A percentile compares a stretch with the other conserved stretches of the same genome.
Evolutionary conservation across 2,888 invertebrate species (phyloP).

Genomic region (Ecliptopera silaceata): DNA sequence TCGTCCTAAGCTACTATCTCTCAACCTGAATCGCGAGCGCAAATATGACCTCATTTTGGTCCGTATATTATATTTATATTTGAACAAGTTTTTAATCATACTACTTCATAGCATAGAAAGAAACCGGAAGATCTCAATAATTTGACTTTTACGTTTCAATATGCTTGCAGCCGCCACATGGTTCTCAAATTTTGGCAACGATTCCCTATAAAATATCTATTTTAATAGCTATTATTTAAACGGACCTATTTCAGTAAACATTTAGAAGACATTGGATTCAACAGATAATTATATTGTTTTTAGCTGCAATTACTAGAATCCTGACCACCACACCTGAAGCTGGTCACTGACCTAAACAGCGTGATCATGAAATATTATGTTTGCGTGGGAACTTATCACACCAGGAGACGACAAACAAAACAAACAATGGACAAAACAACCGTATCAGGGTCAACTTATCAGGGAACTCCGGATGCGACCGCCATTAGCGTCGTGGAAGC

Average conservation of each 20-base stretch:
- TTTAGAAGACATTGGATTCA: too few species aligned
- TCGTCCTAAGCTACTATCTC: constrained; percentile 6
- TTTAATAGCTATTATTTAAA: too few species aligned
- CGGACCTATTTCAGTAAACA: too few species aligned
- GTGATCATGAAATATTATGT: neutral
- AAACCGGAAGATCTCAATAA: neutral
- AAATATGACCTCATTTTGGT: constrained; percentile 19
- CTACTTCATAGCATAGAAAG: constrained; percentile 6
- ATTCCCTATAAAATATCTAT: too few species aligned
- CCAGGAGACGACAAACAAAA: constrained; percentile 5
- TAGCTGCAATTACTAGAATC: too few species aligned
- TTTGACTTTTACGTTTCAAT: neutral
- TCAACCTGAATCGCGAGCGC: constrained; percentile 15
- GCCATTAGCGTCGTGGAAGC: constrained; percentile 39
- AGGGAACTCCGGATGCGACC: constrained; percentile 45
- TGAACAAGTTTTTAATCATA: constrained; percentile 13
- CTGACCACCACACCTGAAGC: neutral
- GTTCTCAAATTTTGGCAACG: too few species aligned
- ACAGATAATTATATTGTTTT: too few species aligned
- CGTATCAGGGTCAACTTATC: constrained; percentile 42
- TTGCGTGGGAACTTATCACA: constrained; percentile 5
- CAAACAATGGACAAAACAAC: constrained; percentile 39
- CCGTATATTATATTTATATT: constrained; percentile 3
- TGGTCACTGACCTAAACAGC: neutral
- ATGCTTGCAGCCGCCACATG: too few species aligned